These are phyloP conservation scores for Oncorhynchus tshawytscha DNA, from an alignment of 2,113 vertebrate genomes.

Conservation along the genomic window DNA sequence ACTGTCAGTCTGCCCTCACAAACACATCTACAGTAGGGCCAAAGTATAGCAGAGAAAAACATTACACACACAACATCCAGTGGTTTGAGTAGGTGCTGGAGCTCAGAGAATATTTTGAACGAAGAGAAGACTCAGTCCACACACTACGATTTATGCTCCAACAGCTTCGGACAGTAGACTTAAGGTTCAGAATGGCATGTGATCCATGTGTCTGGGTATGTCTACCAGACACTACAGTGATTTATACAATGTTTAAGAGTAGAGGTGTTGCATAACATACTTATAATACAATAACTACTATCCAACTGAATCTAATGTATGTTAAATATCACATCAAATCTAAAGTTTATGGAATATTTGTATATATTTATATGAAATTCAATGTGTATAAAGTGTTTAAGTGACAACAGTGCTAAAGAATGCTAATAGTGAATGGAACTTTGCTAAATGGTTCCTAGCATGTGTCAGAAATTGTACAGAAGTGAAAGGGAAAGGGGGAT, in stretches of 20 bases:
- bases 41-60: no score
- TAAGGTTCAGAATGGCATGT: background rate
- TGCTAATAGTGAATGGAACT: background rate
- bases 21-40: no score
- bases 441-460: background rate
- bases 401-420: conserved; percentile 16
- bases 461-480: conserved; percentile 11
- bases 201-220: background rate
- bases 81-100: no score
- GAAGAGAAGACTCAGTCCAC: no score
- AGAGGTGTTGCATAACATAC: background rate
- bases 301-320: conserved; percentile 49
- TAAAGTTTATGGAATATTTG: background rate
- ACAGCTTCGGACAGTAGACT: background rate
- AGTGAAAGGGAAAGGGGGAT: conserved; percentile 70
- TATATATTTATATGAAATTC: background rate
- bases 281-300: background rate
- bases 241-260: background rate
- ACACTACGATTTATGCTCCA: background rate
- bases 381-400: background rate
- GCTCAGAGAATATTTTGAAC: no score
- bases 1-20: background rate
- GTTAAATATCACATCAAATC: background rate
- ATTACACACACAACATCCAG: no score
- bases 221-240: background rate